Base-by-base conservation (phyloP, 2,888 invertebrate genomes). In the Thecocarcelia acutangulata region DNA sequence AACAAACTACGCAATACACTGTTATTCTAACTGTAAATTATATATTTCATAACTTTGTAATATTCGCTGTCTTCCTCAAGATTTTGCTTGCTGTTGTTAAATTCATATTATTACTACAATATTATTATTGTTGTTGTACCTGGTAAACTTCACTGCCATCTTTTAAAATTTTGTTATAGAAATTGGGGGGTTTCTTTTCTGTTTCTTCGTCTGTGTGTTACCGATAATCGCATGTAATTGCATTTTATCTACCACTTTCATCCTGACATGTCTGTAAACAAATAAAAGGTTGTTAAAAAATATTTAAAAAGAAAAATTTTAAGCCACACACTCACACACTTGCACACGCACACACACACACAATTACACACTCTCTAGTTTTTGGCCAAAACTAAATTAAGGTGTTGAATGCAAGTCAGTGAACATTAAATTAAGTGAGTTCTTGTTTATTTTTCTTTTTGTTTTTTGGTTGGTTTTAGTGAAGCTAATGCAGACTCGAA, bases 151-250 rank as follows among this genome's bases (percentile, higher is more conserved):
- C 3, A 33, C 59, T n/a, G 9, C 59, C 59, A 28, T 44, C 15
- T 46, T n/a, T 46, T 15, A 2, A 1, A 44, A 15, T 15, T 11
- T 28, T 64, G 48, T n/a, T 52, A 61, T 33, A 24, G 21, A 17
- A 17, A 13, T 52, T 33, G 28, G 52, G 46, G n/a, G 15, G 42
- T 56, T 63, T 15, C 40, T 59, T 19, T 9, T 33, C 33, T 4
- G 48, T 76, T n/a, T 40, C 33, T 44, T 28, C 4, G 28, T 33
- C 66, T 33, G 66, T 64, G 69, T 58, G 66, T 74, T 78, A 52
- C 75, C 85, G 88, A 88, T 89, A 89, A 89, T 89, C 89, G 89
- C 89, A 88, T 87, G 88, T 89, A 89, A 89, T 89, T 89, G 89
- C 87, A 85, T 85, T 88, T 89, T 89, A 89, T 89, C 89, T 89